Evolutionary conservation across 2,113 vertebrate genomes (phyloP).

Genomic region (Stegastes partitus): DNA sequence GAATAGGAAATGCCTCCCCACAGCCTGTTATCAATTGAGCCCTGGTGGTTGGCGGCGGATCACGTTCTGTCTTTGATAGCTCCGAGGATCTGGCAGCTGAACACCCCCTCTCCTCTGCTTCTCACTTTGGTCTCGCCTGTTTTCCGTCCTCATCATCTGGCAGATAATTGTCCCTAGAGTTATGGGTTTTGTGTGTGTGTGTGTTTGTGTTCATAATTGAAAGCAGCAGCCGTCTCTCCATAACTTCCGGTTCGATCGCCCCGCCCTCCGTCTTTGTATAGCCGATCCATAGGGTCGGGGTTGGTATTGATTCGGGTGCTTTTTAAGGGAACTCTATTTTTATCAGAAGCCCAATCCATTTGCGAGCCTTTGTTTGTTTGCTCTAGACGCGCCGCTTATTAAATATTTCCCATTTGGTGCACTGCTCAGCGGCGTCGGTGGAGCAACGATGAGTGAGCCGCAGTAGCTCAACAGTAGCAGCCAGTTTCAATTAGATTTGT

Average conservation of each 20-base stretch:
- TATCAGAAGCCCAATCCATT: background rate
- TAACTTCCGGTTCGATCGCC: slow-evolving; percentile 60
- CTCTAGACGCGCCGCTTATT: too few species aligned
- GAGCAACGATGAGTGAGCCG: slow-evolving; percentile 1
- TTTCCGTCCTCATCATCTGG: slow-evolving; percentile 76
- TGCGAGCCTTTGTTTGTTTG: too few species aligned
- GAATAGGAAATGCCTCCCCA: slow-evolving; percentile 59
- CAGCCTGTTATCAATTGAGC: slow-evolving; percentile 69
- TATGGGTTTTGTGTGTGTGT: slow-evolving; percentile 52
- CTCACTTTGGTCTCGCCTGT: slow-evolving; percentile 68
- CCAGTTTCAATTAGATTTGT: background rate
- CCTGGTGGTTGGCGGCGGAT: slow-evolving; percentile 63
- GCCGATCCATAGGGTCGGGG: too few species aligned
- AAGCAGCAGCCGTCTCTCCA: slow-evolving; percentile 59
- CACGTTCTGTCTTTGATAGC: slow-evolving; percentile 70
- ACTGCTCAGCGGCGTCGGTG: background rate
- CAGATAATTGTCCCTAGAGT: slow-evolving; percentile 74
- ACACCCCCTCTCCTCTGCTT: slow-evolving; percentile 48
- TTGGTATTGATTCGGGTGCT: background rate
- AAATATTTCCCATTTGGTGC: too few species aligned
- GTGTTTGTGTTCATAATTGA: slow-evolving; percentile 61
- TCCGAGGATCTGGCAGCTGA: slow-evolving; percentile 59
- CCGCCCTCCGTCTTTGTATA: slow-evolving; percentile 6
- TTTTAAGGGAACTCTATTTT: background rate
- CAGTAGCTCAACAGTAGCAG: background rate